phyloP scores from a whole-genome alignment of 2,113 vertebrate species.

The Patagioenas fasciata region DNA sequence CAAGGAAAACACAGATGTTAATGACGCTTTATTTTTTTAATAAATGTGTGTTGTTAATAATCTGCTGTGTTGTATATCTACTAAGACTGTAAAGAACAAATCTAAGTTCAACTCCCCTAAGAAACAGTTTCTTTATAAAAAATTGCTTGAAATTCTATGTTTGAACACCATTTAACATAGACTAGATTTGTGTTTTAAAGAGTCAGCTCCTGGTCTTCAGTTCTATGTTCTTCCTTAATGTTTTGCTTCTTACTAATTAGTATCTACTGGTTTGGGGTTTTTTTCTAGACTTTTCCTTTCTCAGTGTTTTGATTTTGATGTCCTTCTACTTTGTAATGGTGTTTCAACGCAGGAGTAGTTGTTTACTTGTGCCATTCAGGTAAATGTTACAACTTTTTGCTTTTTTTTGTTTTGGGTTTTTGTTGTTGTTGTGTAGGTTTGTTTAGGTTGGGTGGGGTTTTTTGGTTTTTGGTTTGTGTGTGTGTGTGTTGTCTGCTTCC shows the following conservation, averaged over 20 bases:
- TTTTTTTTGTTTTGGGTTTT: neutral
- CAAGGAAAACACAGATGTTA: slow-evolving; percentile 1
- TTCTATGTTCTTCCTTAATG: neutral
- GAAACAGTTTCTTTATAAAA: neutral
- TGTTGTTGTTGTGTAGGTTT: too few relatives aligned
- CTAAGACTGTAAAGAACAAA: neutral
- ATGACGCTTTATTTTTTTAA: neutral
- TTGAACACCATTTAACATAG: neutral
- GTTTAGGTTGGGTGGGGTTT: too few relatives aligned
- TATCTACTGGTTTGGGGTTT: accelerated
- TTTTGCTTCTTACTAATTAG: neutral
- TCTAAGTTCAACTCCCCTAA: neutral
- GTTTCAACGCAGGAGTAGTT: neutral
- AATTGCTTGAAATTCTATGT: neutral
- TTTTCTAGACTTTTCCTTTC: neutral
- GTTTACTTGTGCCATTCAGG: neutral
- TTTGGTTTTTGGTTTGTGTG: too few relatives aligned
- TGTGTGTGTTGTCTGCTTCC: neutral
- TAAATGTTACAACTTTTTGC: neutral
- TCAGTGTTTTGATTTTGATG: neutral
- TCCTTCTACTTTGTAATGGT: neutral
- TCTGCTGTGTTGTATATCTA: neutral
- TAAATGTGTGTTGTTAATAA: neutral
- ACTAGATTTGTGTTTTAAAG: neutral
- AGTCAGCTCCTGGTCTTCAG: neutral